Conservation (phyloP, 1,140 invertebrate species). For the Riptortus pedestris region DNA sequence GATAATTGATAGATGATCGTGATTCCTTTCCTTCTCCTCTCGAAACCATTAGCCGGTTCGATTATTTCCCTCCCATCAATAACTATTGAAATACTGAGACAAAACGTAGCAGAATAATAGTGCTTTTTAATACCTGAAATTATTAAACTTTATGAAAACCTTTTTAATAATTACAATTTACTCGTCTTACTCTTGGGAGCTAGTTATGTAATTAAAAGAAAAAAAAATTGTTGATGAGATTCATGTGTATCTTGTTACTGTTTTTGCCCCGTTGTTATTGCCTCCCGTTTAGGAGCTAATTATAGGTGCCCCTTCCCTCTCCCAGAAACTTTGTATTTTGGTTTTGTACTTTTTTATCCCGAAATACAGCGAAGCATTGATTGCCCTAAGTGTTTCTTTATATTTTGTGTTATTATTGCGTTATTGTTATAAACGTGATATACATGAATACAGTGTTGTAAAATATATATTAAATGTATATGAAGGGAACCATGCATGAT, state of each 20-base stretch:
- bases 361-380: neutral
- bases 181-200: slow-evolving; percentile 10
- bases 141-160: neutral
- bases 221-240: slow-evolving; percentile 3
- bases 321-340: neutral
- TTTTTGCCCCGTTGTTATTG: neutral
- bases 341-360: neutral
- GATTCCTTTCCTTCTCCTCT: neutral
- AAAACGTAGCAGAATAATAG: slow-evolving; percentile 1
- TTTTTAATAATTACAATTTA: slow-evolving; percentile 11
- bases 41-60: neutral
- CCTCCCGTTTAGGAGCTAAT: neutral
- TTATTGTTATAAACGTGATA: too few species aligned
- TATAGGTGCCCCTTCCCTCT: neutral
- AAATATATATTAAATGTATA: too few species aligned
- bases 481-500: too few species aligned
- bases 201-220: slow-evolving; percentile 11
- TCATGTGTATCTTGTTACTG: slow-evolving; percentile 8
- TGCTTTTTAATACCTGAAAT: slow-evolving; percentile 9
- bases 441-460: too few species aligned
- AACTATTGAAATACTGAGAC: neutral
- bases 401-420: too few species aligned
- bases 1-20: slow-evolving; percentile 11
- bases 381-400: neutral
- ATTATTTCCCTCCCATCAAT: neutral